These are phyloP conservation scores for Callionymus lyra DNA, from an alignment of 2,113 vertebrate genomes.

Conservation along the genomic window DNA sequence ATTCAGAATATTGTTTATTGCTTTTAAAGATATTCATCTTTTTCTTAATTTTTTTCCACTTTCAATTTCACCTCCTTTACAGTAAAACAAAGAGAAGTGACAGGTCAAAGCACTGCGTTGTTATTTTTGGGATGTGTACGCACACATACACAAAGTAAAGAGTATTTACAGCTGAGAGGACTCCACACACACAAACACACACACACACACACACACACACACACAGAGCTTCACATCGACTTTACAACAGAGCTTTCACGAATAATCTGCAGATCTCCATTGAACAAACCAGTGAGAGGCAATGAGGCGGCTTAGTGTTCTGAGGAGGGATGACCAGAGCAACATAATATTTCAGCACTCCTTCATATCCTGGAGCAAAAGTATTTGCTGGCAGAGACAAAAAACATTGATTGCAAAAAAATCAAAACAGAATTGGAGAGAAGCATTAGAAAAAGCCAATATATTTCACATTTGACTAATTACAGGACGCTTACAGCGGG, in stretches of 20 bases:
- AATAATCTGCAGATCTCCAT: constrained; percentile 42
- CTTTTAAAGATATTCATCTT: constrained; percentile 71
- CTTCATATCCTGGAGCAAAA: constrained; percentile 38
- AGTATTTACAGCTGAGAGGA: constrained; percentile 66
- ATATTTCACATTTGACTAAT: constrained; percentile 65
- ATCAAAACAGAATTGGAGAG: constrained; percentile 41
- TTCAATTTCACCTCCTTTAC: constrained; percentile 63
- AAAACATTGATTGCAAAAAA: constrained; percentile 48
- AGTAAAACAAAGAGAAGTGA: constrained; percentile 66
- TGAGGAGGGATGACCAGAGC: constrained; percentile 9
- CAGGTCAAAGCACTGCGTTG: constrained; percentile 54
- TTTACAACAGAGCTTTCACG: constrained; percentile 61
- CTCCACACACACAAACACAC: constrained; percentile 38
- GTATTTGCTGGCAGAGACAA: constrained; percentile 33
- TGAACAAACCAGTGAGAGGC: constrained; percentile 33
- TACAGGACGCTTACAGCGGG: constrained; percentile 59
- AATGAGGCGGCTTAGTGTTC: constrained; percentile 39
- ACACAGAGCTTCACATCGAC: constrained; percentile 60
- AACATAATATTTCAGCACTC: constrained; percentile 16
- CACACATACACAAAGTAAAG: constrained; percentile 63
- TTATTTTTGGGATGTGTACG: constrained; percentile 55
- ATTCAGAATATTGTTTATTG: constrained; percentile 77
- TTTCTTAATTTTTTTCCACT: constrained; percentile 34
- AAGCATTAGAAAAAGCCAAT: constrained; percentile 49
- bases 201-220: constrained; percentile 59